These are phyloP conservation scores for Takifugu bimaculatus DNA, from an alignment of 2,113 vertebrate species.

Conservation along the genomic window DNA sequence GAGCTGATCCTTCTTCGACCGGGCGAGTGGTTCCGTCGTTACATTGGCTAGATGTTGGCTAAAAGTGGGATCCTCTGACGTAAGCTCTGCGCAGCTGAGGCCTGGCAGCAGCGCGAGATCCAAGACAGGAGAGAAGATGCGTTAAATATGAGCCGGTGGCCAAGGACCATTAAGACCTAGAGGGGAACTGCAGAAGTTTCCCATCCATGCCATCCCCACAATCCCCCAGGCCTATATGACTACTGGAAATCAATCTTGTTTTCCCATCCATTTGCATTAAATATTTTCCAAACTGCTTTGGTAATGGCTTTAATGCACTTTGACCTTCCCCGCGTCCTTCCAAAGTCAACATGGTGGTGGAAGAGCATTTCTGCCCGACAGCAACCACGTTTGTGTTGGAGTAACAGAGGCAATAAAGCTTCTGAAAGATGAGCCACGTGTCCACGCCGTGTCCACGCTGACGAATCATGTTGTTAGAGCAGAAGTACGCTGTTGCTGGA, in stretches of 20 bases:
- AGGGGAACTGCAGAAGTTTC: slow-evolving; percentile 19
- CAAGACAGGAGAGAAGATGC: slow-evolving; percentile 40
- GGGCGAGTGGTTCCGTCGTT: slow-evolving; percentile 46
- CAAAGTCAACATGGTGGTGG: too few species aligned
- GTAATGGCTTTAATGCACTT: not conserved
- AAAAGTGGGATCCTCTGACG: slow-evolving; percentile 54
- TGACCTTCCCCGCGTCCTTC: not conserved
- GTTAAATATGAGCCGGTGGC: slow-evolving; percentile 30
- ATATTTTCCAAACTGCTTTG: not conserved
- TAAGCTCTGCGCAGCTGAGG: slow-evolving; percentile 51
- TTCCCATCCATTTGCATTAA: not conserved
- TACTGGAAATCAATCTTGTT: not conserved
- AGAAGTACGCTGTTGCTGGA: too few species aligned
- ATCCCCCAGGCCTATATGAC: slow-evolving; percentile 12
- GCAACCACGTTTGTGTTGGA: too few species aligned
- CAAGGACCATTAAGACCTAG: slow-evolving; percentile 38
- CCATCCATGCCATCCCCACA: slow-evolving; percentile 22
- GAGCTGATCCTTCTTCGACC: slow-evolving; percentile 49
- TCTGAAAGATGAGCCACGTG: too few species aligned
- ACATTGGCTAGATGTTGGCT: slow-evolving; percentile 50
- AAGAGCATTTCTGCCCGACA: too few species aligned
- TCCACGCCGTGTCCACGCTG: too few species aligned
- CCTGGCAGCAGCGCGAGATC: slow-evolving; percentile 43
- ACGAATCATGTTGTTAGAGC: too few species aligned
- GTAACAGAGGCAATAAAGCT: too few species aligned